Percentiles rank a stretch among this genome's conserved stretches.
These are phyloP conservation scores for Brachionus rotundiformis DNA, from an alignment of 1,140 invertebrate genomes.

Conservation along the genomic window DNA sequence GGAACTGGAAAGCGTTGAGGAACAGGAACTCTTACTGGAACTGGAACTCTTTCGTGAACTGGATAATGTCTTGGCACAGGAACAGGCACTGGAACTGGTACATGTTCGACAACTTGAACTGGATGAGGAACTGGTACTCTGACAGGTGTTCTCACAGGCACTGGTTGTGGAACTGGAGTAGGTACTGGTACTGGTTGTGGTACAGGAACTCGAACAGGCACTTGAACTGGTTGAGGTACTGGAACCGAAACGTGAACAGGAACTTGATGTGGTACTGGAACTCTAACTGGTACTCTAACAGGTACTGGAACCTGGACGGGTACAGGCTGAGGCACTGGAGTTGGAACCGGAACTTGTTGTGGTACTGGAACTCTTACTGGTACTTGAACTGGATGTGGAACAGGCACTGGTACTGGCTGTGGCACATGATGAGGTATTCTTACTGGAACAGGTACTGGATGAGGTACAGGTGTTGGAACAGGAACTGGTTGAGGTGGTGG, in stretches of 20 bases:
- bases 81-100: background rate
- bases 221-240: background rate
- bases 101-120: background rate
- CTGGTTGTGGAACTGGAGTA: background rate
- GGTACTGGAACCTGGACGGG: background rate
- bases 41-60: constrained; percentile 1
- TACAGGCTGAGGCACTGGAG: background rate
- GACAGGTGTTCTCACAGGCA: background rate
- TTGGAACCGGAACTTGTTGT: background rate
- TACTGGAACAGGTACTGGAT: constrained; percentile 11
- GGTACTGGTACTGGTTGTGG: background rate
- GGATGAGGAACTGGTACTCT: constrained; percentile 1
- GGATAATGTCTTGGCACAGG: background rate
- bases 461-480: background rate
- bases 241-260: background rate
- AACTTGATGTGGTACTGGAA: background rate
- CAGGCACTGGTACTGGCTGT: background rate
- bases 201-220: background rate
- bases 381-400: background rate
- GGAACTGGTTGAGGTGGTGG: constrained; percentile 15
- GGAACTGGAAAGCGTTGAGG: background rate
- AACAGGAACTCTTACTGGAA: background rate
- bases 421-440: background rate
- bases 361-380: constrained; percentile 2
- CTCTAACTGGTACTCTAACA: background rate